A percentile compares a stretch with the other conserved stretches of the same genome.
phyloP scores from a whole-genome alignment of 2,888 invertebrate species.

The Gasteruption jaculator region DNA sequence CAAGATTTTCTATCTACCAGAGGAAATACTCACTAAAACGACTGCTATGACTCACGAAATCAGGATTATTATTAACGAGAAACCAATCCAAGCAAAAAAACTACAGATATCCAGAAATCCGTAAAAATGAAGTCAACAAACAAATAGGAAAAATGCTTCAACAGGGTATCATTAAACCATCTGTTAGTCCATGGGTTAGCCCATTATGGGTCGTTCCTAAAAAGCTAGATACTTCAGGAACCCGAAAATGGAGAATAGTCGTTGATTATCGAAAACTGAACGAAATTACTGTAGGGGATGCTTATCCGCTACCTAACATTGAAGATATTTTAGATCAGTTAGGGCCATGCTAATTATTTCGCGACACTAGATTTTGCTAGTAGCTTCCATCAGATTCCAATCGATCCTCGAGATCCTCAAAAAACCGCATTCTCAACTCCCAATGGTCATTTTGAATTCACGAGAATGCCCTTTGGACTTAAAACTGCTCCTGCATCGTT shows the following conservation, averaged over 20 bases:
- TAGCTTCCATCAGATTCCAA: constrained; percentile 28
- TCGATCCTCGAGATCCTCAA: constrained; percentile 6
- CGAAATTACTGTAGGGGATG: constrained; percentile 12
- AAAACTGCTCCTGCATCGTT: too few species aligned
- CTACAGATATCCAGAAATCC: too few species aligned
- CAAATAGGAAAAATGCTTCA: too few species aligned
- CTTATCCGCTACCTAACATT: constrained; percentile 15
- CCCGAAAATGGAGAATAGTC: constrained; percentile 17
- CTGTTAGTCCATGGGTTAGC: too few species aligned
- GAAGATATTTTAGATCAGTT: constrained; percentile 23
- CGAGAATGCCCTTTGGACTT: too few species aligned
- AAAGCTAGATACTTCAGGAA: constrained; percentile 12
- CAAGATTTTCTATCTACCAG: too few species aligned
- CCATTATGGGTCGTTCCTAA: constrained; percentile 17
- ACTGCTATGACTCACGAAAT: too few species aligned
- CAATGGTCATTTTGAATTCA: constrained; percentile 14
- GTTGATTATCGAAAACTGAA: constrained; percentile 17
- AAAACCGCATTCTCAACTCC: constrained; percentile 16
- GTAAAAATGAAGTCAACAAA: too few species aligned
- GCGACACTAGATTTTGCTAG: constrained; percentile 25
- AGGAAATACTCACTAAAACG: too few species aligned
- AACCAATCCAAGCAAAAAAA: too few species aligned
- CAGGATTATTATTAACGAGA: too few species aligned
- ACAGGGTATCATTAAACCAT: too few species aligned
- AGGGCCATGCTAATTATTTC: constrained; percentile 25